phyloP scores from a whole-genome alignment of 1,140 invertebrate species.

The Pinna nobilis region DNA sequence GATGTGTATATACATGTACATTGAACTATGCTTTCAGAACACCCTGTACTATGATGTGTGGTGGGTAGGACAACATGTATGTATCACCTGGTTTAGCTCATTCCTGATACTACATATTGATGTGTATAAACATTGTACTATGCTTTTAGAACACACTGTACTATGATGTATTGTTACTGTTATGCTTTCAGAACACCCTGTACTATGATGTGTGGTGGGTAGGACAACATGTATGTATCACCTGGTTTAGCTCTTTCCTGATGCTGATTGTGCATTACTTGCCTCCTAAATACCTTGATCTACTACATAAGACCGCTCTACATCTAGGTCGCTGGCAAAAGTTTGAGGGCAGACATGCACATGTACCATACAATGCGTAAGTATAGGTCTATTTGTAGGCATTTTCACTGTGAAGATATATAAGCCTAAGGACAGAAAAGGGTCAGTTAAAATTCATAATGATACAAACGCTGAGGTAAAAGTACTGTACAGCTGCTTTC shows the following conservation, averaged over 20 bases:
- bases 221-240: constrained; percentile 86
- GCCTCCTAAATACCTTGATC: constrained; percentile 88
- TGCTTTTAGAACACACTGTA: background rate
- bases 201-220: constrained; percentile 91
- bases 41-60: background rate
- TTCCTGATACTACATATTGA: too few relatives aligned
- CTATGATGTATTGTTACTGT: background rate
- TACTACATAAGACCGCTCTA: constrained; percentile 89
- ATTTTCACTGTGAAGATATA: too few relatives aligned
- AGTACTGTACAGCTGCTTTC: too few relatives aligned
- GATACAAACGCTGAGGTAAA: too few relatives aligned
- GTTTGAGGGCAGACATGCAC: constrained; percentile 80
- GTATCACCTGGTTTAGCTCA: too few relatives aligned
- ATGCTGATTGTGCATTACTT: constrained; percentile 87
- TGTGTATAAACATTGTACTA: background rate
- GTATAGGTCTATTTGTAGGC: constrained; percentile 46
- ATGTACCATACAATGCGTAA: constrained; percentile 80
- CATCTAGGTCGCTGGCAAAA: constrained; percentile 92
- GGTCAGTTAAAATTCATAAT: too few relatives aligned
- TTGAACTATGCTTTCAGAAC: too few relatives aligned
- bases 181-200: constrained; percentile 80
- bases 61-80: too few relatives aligned
- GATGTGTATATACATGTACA: background rate
- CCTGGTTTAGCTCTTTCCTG: constrained; percentile 88
- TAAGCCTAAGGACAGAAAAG: too few relatives aligned